These are phyloP conservation scores for Brienomyrus brachyistius DNA, from an alignment of 2,113 vertebrate species.

Conservation along the genomic window DNA sequence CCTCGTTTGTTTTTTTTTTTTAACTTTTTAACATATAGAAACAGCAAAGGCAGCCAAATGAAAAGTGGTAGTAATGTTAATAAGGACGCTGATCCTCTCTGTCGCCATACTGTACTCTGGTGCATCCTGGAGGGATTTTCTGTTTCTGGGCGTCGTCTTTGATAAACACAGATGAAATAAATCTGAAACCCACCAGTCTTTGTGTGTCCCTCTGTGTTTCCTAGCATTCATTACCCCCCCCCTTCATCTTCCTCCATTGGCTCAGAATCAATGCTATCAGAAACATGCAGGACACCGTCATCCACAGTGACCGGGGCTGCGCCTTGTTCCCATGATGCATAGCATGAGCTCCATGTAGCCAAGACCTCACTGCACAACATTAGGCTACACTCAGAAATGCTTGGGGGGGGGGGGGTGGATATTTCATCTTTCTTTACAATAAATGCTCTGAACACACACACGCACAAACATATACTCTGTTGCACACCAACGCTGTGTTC, in stretches of 20 bases:
- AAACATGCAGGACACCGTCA: neutral
- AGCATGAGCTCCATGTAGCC: neutral
- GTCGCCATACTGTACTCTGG: slow-evolving; percentile 59
- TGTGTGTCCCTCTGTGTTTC: slow-evolving; percentile 32
- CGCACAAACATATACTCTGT: too few species aligned
- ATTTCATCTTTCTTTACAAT: slow-evolving; percentile 29
- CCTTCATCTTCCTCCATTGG: neutral
- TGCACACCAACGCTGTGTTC: too few species aligned
- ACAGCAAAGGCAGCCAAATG: slow-evolving; percentile 58
- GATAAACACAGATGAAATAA: slow-evolving; percentile 78
- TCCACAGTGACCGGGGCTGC: neutral
- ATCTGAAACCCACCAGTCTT: slow-evolving; percentile 57
- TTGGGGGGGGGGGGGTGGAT: slow-evolving; percentile 33
- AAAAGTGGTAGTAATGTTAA: slow-evolving; percentile 47
- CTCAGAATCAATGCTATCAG: neutral
- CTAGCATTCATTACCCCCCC: slow-evolving; percentile 23
- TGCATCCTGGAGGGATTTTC: slow-evolving; percentile 62
- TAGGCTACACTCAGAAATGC: neutral
- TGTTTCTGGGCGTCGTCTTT: slow-evolving; percentile 83
- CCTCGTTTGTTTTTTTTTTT: slow-evolving; percentile 27
- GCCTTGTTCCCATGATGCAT: neutral
- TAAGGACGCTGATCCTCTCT: slow-evolving; percentile 22
- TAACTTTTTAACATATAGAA: slow-evolving; percentile 43
- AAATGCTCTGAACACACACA: neutral
- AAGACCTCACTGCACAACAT: neutral